A percentile compares a stretch with the other conserved stretches of the same genome.
phyloP scores from a whole-genome alignment of 1,140 invertebrate genomes.

The Drosophila tsacasi region DNA sequence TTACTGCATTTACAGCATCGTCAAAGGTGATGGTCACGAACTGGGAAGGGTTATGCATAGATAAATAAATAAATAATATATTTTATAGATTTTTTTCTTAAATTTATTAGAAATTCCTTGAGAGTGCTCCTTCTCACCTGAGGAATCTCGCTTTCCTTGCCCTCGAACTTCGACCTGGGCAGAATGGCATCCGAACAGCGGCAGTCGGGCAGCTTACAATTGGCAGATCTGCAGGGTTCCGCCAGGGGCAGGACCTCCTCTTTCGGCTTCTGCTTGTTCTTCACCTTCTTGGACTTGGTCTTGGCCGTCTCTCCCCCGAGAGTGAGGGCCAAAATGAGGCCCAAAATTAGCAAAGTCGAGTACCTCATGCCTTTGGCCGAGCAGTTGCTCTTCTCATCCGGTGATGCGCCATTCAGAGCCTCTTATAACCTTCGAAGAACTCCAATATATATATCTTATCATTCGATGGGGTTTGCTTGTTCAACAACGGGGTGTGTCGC shows the following conservation, averaged over 20 bases:
- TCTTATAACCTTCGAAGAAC: conserved; percentile 64
- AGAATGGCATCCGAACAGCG: conserved; percentile 85
- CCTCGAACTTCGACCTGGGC: conserved; percentile 69
- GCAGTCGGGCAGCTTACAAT: conserved; percentile 86
- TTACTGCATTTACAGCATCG: conserved; percentile 89
- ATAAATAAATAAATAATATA: background rate
- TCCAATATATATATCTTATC: conserved; percentile 76
- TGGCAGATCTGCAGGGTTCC: conserved; percentile 45
- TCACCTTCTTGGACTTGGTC: conserved; percentile 56
- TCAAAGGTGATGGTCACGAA: conserved; percentile 89
- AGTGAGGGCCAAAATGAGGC: conserved; percentile 37
- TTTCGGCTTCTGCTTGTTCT: conserved; percentile 41
- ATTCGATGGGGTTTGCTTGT: conserved; percentile 53
- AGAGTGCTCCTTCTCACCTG: conserved; percentile 53
- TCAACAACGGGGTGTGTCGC: conserved; percentile 54
- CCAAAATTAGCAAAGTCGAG: conserved; percentile 50
- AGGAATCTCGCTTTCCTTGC: conserved; percentile 82
- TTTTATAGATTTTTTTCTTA: background rate
- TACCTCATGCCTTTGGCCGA: conserved; percentile 52
- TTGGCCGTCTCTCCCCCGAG: conserved; percentile 39
- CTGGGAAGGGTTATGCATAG: conserved; percentile 69
- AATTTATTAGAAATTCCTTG: background rate
- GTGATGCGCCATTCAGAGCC: background rate
- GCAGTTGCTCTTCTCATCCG: conserved; percentile 17
- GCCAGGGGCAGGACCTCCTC: conserved; percentile 44